These are phyloP conservation scores for Daubentonia madagascariensis DNA, from an alignment of 2,113 vertebrate genomes.

Conservation along the genomic window DNA sequence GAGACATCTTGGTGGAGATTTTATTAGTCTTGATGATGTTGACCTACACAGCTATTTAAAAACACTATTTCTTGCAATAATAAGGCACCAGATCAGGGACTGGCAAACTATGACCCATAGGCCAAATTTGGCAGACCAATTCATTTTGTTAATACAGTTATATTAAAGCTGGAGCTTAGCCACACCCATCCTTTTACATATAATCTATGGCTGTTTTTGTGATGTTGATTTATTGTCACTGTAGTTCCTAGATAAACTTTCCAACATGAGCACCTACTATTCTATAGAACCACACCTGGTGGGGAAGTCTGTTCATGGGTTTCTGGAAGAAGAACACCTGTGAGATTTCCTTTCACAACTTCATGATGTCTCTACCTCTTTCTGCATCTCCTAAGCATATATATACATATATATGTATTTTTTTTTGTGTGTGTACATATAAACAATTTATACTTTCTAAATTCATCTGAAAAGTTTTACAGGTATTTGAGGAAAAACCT, in stretches of 20 bases:
- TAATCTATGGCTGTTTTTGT: neutral
- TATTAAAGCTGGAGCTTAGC: neutral
- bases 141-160: neutral
- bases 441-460: neutral
- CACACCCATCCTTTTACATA: neutral
- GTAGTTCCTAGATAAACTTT: neutral
- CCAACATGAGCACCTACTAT: neutral
- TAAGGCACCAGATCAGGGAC: neutral
- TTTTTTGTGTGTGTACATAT: no score
- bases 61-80: neutral
- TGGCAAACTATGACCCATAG: neutral
- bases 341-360: neutral
- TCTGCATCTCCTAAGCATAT: neutral
- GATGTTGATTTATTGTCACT: neutral
- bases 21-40: neutral
- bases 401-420: no score
- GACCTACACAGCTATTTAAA: neutral
- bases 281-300: neutral
- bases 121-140: neutral
- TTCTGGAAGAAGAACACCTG: neutral
- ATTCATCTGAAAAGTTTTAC: neutral
- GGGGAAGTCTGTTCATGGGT: neutral
- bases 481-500: neutral
- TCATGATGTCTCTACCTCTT: neutral
- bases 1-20: neutral